phyloP scores from a whole-genome alignment of 2,113 vertebrate species.

The Pedionomus torquatus region DNA sequence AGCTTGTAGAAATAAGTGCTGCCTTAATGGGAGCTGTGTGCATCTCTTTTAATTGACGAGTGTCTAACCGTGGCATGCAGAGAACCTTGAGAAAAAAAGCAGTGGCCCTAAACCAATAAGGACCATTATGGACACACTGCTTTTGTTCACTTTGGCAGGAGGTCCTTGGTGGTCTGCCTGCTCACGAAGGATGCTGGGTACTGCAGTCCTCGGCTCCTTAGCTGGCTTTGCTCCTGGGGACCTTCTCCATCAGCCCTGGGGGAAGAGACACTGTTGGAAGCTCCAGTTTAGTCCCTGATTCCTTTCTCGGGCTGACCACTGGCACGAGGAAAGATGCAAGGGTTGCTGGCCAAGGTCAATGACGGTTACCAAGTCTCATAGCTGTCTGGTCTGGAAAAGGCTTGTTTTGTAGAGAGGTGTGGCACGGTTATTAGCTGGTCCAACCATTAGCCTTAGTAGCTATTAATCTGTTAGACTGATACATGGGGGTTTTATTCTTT shows the following conservation, averaged over 20 bases:
- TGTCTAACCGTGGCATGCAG: background rate
- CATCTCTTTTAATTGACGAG: fast-evolving
- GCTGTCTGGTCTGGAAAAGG: background rate
- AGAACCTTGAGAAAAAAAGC: background rate
- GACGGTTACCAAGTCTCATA: background rate
- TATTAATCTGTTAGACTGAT: background rate
- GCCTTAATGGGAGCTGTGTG: background rate
- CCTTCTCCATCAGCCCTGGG: background rate
- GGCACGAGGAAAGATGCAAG: fast-evolving
- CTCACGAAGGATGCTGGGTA: background rate
- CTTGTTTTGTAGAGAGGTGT: background rate
- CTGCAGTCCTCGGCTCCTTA: background rate
- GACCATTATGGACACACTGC: fast-evolving
- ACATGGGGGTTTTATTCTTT: background rate
- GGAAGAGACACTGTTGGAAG: background rate
- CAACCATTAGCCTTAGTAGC: background rate
- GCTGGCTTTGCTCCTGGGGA: background rate
- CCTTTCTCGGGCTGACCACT: background rate
- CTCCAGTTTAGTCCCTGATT: background rate
- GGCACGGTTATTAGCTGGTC: background rate
- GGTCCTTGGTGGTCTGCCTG: background rate
- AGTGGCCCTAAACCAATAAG: too few species aligned
- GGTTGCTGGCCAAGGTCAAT: background rate
- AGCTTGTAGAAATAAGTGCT: background rate
- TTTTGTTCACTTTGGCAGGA: background rate